These are phyloP conservation scores for Neuroscelio doddi DNA, from an alignment of 2,888 invertebrate species.

Conservation along the genomic window DNA sequence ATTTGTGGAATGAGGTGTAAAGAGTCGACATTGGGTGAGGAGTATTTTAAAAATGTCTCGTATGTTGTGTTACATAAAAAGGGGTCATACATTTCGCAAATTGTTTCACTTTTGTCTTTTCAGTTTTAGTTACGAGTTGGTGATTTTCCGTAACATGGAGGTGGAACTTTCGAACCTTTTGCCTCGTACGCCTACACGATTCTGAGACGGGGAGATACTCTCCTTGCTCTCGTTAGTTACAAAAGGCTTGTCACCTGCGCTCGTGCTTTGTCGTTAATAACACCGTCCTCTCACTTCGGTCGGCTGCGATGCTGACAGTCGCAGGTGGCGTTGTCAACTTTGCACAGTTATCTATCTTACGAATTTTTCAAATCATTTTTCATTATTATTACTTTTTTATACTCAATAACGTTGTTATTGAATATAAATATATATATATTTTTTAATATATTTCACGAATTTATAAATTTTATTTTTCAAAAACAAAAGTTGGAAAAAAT, in stretches of 20 bases:
- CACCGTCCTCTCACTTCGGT: constrained; percentile 52
- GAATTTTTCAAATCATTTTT: background rate
- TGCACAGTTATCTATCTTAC: background rate
- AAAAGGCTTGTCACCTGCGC: constrained; percentile 50
- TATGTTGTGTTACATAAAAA: constrained; percentile 1
- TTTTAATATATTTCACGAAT: too few species aligned
- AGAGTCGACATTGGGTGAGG: too few species aligned
- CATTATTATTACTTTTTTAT: too few species aligned
- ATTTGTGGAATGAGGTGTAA: too few species aligned
- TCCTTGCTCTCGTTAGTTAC: constrained; percentile 46
- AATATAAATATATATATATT: too few species aligned
- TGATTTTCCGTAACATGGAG: constrained; percentile 37
- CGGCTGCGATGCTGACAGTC: constrained; percentile 25
- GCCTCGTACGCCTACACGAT: constrained; percentile 43
- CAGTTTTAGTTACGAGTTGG: constrained; percentile 15
- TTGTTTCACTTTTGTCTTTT: background rate
- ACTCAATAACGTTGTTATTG: too few species aligned
- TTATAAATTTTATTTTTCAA: too few species aligned
- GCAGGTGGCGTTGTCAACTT: constrained; percentile 27
- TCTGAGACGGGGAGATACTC: constrained; percentile 11
- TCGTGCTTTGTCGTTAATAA: constrained; percentile 42
- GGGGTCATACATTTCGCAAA: constrained; percentile 3
- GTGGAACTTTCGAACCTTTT: constrained; percentile 39
- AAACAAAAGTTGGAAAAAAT: too few species aligned
- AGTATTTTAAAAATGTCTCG: background rate